Percentiles rank a stretch among this genome's conserved stretches.
These are phyloP conservation scores for Piprites chloris DNA, from an alignment of 2,113 vertebrate genomes.

Conservation along the genomic window DNA sequence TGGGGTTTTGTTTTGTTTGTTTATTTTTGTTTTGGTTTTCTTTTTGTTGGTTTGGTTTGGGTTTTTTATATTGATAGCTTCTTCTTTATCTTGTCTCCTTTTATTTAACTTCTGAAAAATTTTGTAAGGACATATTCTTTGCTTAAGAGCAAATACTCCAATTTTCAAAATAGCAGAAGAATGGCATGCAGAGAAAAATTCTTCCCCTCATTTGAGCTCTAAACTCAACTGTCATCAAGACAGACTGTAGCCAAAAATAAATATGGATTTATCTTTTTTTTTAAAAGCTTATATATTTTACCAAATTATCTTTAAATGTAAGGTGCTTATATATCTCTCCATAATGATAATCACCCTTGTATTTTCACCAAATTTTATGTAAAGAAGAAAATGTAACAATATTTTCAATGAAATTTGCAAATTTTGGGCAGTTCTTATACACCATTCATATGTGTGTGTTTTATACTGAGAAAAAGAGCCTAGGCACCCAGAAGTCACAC, in stretches of 20 bases:
- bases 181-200: neutral
- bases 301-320: neutral
- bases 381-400: neutral
- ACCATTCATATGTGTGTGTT: rapidly evolving
- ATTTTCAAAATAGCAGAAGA: neutral
- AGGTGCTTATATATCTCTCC: neutral
- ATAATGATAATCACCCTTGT: neutral
- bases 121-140: neutral
- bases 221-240: neutral
- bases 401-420: neutral
- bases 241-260: neutral
- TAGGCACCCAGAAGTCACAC: neutral
- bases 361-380: neutral
- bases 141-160: neutral
- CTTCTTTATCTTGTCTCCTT: neutral
- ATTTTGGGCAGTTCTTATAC: neutral
- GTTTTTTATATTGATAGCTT: neutral
- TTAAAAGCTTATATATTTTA: slow-evolving; percentile 16
- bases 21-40: too few species aligned
- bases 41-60: too few species aligned
- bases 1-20: neutral
- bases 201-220: neutral
- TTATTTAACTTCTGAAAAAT: slow-evolving; percentile 1
- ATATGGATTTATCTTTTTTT: neutral
- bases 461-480: neutral